phyloP scores from a whole-genome alignment of 2,888 invertebrate species.

The Lamellibrachia satsuma region DNA sequence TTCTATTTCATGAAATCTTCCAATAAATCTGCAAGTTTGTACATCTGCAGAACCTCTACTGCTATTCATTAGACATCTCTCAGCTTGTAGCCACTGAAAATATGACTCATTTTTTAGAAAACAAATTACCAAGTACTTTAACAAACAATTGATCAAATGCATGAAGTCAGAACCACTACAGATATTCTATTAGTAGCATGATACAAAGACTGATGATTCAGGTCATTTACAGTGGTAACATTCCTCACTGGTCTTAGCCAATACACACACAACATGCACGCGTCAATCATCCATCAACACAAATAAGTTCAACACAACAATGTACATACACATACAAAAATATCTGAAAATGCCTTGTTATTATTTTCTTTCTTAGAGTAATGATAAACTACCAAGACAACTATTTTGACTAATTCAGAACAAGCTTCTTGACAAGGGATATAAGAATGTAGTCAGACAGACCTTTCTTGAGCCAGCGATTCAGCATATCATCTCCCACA shows the following conservation, averaged over 20 bases:
- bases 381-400: too few species aligned
- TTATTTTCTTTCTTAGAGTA: too few species aligned
- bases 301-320: too few species aligned
- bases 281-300: neutral
- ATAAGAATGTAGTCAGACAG: neutral
- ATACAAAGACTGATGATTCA: neutral
- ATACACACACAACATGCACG: neutral
- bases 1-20: neutral
- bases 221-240: neutral
- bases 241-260: neutral
- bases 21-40: neutral
- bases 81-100: neutral
- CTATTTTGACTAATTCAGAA: too few species aligned
- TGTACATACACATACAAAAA: too few species aligned
- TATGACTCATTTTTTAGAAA: neutral
- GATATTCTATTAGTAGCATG: neutral
- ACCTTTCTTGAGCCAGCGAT: slow-evolving; percentile 62
- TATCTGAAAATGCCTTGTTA: too few species aligned
- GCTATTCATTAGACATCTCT: neutral
- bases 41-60: neutral
- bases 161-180: slow-evolving; percentile 14
- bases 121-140: neutral
- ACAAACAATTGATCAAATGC: neutral
- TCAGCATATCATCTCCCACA: slow-evolving; percentile 55
- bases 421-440: neutral